Conservation (phyloP, 1,140 invertebrate species). For the Amyelois transitella region DNA sequence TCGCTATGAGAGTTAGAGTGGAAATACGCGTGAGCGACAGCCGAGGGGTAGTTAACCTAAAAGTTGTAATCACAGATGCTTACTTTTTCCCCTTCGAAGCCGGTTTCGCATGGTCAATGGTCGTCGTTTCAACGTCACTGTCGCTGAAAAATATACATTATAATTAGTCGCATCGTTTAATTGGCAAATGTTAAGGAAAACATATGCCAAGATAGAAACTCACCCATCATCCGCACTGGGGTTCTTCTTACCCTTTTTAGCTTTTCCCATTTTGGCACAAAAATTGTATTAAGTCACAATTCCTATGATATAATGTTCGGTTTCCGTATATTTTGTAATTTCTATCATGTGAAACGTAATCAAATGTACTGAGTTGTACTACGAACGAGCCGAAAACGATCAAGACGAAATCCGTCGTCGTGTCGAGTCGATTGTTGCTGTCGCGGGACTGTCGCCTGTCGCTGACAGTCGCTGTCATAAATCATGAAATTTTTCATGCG, state of each 20-base stretch:
- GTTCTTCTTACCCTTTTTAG: slow-evolving; percentile 81
- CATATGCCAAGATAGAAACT: slow-evolving; percentile 57
- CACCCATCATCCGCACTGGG: slow-evolving; percentile 79
- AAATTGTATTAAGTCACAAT: slow-evolving; percentile 58
- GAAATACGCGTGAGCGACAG: background rate
- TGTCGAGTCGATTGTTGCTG: too few species aligned
- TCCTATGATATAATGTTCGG: slow-evolving; percentile 44
- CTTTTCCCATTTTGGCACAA: slow-evolving; percentile 77
- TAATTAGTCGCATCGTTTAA: slow-evolving; percentile 16
- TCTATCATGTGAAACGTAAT: slow-evolving; percentile 72
- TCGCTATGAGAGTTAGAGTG: slow-evolving; percentile 26
- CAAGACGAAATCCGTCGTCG: slow-evolving; percentile 33
- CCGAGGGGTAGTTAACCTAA: background rate
- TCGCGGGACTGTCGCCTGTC: background rate
- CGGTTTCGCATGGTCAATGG: slow-evolving; percentile 62
- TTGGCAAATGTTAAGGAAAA: slow-evolving; percentile 31
- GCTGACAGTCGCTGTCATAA: too few species aligned
- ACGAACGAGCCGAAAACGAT: slow-evolving; percentile 42
- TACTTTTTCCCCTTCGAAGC: slow-evolving; percentile 65
- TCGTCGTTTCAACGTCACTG: slow-evolving; percentile 73
- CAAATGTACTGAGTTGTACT: slow-evolving; percentile 45
- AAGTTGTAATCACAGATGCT: slow-evolving; percentile 16
- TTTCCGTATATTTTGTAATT: slow-evolving; percentile 53
- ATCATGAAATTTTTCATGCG: too few species aligned
- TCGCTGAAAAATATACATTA: slow-evolving; percentile 60